Evolutionary conservation across 1,140 invertebrate species (phyloP).

Genomic region (Pseudachorutes palmiensis): DNA sequence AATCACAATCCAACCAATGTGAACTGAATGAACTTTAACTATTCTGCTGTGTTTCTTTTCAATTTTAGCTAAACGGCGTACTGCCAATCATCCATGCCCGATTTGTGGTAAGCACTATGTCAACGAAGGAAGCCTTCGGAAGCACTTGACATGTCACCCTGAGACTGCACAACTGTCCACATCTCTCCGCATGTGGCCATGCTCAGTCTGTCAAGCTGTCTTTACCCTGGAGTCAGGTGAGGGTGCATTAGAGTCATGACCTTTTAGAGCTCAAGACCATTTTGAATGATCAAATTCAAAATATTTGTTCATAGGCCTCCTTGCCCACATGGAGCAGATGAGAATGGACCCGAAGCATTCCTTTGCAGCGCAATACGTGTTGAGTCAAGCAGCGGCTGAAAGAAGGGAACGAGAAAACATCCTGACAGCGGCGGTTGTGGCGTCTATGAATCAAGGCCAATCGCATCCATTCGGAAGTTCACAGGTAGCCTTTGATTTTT

Average conservation of each 20-base stretch:
- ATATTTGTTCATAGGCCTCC: slow-evolving; percentile 55
- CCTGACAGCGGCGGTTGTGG: slow-evolving; percentile 55
- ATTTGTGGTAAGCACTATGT: slow-evolving; percentile 91
- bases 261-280: background rate
- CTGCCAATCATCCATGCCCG: slow-evolving; percentile 85
- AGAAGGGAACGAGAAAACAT: slow-evolving; percentile 70
- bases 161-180: slow-evolving; percentile 78
- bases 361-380: slow-evolving; percentile 85
- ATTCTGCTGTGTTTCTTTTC: slow-evolving; percentile 24
- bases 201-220: slow-evolving; percentile 78
- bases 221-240: slow-evolving; percentile 88
- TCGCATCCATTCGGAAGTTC: slow-evolving; percentile 30
- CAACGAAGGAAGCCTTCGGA: slow-evolving; percentile 83
- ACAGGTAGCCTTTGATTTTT: slow-evolving; percentile 35
- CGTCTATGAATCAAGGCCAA: slow-evolving; percentile 41
- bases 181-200: slow-evolving; percentile 84
- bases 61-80: slow-evolving; percentile 73
- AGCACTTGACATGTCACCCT: slow-evolving; percentile 78
- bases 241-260: background rate
- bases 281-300: background rate
- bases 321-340: slow-evolving; percentile 93
- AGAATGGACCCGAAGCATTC: slow-evolving; percentile 93
- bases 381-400: slow-evolving; percentile 80
- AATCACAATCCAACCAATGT: too few species aligned
- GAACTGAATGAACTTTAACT: too few species aligned